Evolutionary conservation across 2,797 vertebrate species (phyloP), one percentile per base, ranked within the genome.

Genomic region (Leptoclinus maculatus): DNA sequence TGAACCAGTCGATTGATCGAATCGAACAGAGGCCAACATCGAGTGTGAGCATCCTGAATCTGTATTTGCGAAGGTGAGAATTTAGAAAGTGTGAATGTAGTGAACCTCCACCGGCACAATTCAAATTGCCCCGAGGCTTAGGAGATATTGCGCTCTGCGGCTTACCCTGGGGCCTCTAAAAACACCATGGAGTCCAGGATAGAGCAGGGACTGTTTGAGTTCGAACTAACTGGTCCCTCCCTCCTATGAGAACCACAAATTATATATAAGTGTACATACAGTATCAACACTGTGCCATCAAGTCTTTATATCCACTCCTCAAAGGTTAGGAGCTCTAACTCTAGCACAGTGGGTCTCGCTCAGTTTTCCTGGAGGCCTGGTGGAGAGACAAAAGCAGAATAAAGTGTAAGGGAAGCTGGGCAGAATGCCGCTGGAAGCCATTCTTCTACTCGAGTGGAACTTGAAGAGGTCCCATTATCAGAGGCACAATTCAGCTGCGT

Each of bases 401-500:
- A 76, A 83, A 86, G 66, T 78, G 59, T 62, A 17, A 77, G 54
- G 34, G 47, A 79, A 79, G 80, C 45, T 36, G 58, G 71, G 72
- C 76, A 71, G 62, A 82, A 62, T 76, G 76, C 79, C 0, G 80
- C 90, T 88, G 80, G 86, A 93, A 92, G 93, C 86, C 83, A 86
- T 92, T 84, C 87, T 92, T 84, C 87, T 82, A 76, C 72, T 90
- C 79, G 77, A 92, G 90, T 85, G 80, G 74, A 91, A 90, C 87
- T 88, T 87, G 68, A 91, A 93, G 82, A 88, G 84, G 91, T 94
- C 89, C 90, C 80, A 91, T 93, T 91, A 93, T 90, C 84, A 91
- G 85, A 82, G 66, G 76, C 76, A 78, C 86, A 84, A 80, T 89
- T 89, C 80, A 78, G 71, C 76, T 86, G 49, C 60, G 39, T 88